Evolutionary conservation across 2,797 vertebrate genomes (phyloP).

Genomic region (Sebastes miniatus): DNA sequence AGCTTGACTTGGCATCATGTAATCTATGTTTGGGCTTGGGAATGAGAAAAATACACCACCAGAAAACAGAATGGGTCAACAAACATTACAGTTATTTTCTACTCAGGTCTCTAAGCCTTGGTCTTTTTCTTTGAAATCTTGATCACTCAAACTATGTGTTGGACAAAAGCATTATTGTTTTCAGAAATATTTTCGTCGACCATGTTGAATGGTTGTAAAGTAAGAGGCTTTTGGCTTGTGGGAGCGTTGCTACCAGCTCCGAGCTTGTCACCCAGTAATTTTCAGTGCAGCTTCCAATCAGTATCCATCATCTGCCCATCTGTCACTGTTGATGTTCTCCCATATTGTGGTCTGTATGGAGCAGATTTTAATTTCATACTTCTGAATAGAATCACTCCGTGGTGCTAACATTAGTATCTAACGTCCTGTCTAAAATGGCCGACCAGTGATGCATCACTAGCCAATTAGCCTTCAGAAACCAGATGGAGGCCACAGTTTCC

Average conservation of each 20-base stretch:
- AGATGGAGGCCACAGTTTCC: constrained; percentile 51
- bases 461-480: constrained; percentile 56
- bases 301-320: constrained; percentile 63
- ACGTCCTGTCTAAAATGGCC: constrained; percentile 34
- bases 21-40: neutral
- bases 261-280: constrained; percentile 24
- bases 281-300: constrained; percentile 44
- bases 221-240: neutral
- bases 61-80: neutral
- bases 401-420: constrained; percentile 26
- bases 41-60: neutral
- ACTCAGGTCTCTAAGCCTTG: no score
- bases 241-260: neutral
- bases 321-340: constrained; percentile 57
- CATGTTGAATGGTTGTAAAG: neutral
- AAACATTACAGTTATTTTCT: neutral
- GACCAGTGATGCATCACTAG: constrained; percentile 47
- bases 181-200: neutral
- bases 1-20: neutral
- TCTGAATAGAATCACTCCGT: constrained; percentile 26
- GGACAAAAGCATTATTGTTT: neutral
- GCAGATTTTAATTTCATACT: constrained; percentile 60
- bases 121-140: neutral
- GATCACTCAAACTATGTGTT: neutral
- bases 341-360: constrained; percentile 50